Evolutionary conservation across 2,888 invertebrate genomes (phyloP).

Genomic region (Drosophila siamana): DNA sequence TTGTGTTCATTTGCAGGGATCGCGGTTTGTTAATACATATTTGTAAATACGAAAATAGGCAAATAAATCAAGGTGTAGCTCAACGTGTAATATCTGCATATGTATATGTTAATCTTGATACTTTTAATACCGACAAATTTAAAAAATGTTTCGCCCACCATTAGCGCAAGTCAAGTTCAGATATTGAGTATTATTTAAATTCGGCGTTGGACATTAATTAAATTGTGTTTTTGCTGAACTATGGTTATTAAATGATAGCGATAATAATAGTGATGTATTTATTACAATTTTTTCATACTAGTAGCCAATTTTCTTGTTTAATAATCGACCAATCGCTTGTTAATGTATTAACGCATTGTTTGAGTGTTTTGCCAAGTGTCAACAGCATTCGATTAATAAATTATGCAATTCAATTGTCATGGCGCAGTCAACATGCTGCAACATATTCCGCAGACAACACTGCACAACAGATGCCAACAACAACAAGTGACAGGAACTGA

Average conservation of each 20-base stretch:
- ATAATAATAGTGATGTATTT: no score
- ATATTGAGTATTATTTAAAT: background rate
- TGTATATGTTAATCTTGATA: background rate
- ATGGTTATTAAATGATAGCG: no score
- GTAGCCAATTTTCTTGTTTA: no score
- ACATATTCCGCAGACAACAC: constrained; percentile 42
- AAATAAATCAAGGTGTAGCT: background rate
- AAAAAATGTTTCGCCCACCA: constrained; percentile 24
- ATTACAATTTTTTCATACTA: no score
- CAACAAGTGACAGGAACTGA: constrained; percentile 4
- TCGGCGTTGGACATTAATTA: background rate
- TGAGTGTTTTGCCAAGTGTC: constrained; percentile 50
- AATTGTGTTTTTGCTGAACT: background rate
- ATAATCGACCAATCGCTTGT: background rate
- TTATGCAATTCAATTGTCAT: constrained; percentile 64
- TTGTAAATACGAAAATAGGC: background rate
- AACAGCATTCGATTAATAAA: constrained; percentile 72
- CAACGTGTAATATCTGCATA: background rate
- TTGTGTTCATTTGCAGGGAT: constrained; percentile 10
- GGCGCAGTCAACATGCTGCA: constrained; percentile 48
- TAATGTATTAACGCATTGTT: background rate
- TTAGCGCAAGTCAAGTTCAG: constrained; percentile 11
- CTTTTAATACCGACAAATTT: constrained; percentile 21
- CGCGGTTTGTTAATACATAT: background rate
- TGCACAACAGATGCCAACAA: background rate